Evolutionary conservation across 1,140 invertebrate genomes (phyloP).

Genomic region (Arctopsyche grandis): DNA sequence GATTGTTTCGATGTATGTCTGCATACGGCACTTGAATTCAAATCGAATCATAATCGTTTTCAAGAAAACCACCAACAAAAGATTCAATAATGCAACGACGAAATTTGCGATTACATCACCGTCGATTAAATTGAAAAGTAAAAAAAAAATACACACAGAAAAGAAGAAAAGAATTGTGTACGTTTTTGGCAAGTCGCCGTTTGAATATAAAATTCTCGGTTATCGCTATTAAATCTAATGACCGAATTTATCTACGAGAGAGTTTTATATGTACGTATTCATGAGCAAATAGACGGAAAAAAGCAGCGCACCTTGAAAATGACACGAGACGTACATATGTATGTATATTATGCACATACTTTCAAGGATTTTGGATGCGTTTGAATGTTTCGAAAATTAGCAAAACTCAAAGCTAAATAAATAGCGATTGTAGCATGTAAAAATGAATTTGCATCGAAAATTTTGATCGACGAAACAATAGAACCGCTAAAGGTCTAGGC

Average conservation of each 20-base stretch:
- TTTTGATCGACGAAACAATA: neutral
- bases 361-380: neutral
- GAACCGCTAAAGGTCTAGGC: neutral
- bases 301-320: constrained; percentile 10
- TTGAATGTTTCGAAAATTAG: neutral
- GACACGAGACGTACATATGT: neutral
- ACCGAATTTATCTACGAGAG: neutral
- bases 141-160: neutral
- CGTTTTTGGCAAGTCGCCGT: neutral
- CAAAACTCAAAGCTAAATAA: neutral
- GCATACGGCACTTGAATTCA: neutral
- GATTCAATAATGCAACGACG: neutral
- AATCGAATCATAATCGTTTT: too few relatives aligned
- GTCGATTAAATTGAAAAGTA: neutral
- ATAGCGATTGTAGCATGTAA: neutral
- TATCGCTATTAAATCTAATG: neutral
- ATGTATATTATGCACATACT: too few relatives aligned
- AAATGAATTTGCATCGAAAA: neutral
- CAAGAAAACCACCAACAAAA: neutral
- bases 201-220: constrained; percentile 10
- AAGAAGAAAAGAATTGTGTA: neutral
- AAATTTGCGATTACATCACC: neutral
- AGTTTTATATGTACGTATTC: too few relatives aligned
- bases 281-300: neutral
- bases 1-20: neutral